Base-by-base conservation (phyloP, 2,888 invertebrate species). In the Gortyna flavago region DNA sequence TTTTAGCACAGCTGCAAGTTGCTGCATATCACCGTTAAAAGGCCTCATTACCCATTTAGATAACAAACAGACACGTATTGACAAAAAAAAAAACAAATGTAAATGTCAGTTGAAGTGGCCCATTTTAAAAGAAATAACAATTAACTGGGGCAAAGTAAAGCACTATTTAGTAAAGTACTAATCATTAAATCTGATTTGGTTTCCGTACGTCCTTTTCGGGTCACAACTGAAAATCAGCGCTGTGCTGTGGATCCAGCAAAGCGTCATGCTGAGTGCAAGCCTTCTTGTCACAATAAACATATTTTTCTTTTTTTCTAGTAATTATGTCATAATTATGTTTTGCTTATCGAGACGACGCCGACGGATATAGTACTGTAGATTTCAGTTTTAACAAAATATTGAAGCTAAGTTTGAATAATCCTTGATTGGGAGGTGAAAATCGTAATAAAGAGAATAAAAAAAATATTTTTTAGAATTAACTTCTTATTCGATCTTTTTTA, bases 61-160 rank as follows among this genome's bases (percentile, higher is more conserved):
- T 79, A 84, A 84, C 48, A 84, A 65, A 73, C 38, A 69, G 35
- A 83, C 77, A 72, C 84, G 66, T 38, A 68, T 44, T 83, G 35
- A n/a, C 66, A 66, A n/a, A 67, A 72, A n/a, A 67, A 72, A 44
- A 78, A 65, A 35, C 57, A 21, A 35, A 61, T 38, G 35, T 25
- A 41, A 72, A 79, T 57, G 44, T 79, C 65, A 67, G 29, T 65
- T 29, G n/a, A 7, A 41, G 48, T 79, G n/a, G 18, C 38, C 51
- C 16, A 35, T 61, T 80, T 73, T 35, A n/a, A 5, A 68, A n/a
- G 57, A 68, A 68, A 54, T 9, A n/a, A n/a, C 35, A 35, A 48
- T 25, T 48, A 48, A 48, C 16, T 48, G 9, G 25, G 25, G 32
- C 48, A 21, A 13, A 29, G 44, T 21, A 32, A 44, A 67, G 21